Conservation (phyloP, 2,888 invertebrate genomes). For the Allygus modestus region DNA sequence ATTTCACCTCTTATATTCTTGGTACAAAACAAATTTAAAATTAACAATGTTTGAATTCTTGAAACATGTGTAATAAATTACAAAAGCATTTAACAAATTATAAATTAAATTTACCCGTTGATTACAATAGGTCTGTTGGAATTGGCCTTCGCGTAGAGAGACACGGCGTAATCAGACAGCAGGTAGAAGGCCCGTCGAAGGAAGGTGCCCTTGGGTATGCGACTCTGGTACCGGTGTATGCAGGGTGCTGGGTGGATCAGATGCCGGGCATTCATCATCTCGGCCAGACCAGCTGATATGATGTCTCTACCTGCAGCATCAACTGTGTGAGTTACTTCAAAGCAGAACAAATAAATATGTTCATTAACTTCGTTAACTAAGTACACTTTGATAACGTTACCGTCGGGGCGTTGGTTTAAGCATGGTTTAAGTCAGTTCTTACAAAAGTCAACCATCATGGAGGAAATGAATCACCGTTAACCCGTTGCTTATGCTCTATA, state of each 20-base stretch:
- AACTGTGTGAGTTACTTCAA: too few species aligned
- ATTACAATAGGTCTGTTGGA: slow-evolving; percentile 23
- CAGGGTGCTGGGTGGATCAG: slow-evolving; percentile 41
- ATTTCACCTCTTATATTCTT: too few species aligned
- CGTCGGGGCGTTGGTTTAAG: too few species aligned
- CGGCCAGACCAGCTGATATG: neutral
- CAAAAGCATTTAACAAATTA: too few species aligned
- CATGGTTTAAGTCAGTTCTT: too few species aligned
- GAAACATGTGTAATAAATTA: too few species aligned
- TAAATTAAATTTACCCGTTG: slow-evolving; percentile 7
- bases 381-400: too few species aligned
- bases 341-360: neutral
- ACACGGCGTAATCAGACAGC: slow-evolving; percentile 36
- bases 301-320: slow-evolving; percentile 5
- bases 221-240: neutral
- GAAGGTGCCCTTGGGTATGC: slow-evolving; percentile 8
- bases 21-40: too few species aligned
- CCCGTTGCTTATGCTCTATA: too few species aligned
- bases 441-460: too few species aligned
- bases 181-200: slow-evolving; percentile 25
- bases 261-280: slow-evolving; percentile 26
- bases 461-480: too few species aligned
- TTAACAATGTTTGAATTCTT: too few species aligned
- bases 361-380: neutral
- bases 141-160: neutral